Evolutionary conservation across 2,113 vertebrate species (phyloP), one percentile per base, ranked within the genome.

Genomic region (Ceyx melanurus): DNA sequence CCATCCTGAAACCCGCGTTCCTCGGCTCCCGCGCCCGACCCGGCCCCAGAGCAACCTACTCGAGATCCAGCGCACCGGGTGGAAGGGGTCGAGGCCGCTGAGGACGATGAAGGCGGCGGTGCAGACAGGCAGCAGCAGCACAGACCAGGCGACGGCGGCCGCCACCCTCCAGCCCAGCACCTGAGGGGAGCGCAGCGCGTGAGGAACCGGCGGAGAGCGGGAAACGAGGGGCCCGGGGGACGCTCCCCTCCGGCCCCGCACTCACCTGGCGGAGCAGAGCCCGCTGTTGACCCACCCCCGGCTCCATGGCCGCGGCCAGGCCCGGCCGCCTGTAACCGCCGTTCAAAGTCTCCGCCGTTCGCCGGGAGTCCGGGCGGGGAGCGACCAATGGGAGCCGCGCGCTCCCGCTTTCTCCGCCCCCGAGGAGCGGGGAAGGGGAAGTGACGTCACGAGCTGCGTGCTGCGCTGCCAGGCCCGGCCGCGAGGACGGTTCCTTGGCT

Each of bases 131-230:
- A 99, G 95, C 94, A 99, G 95, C 73, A 99, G 90, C 72, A 99
- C 97, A 22, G 99, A 98, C 99, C 99, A 99, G 28, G 97, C 96
- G 82, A 98, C 92, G 61, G 98, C 98, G 70, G 98, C 97, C 42
- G 97, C 97, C 77, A 98, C 98, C 93, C 99, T 98, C 99, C 99
- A 99, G 75, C 97, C 98, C 57, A 99, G 97, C n/a, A 99, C 98
- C 99, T 99, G 60, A 10, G 48, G 74, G 33, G 21, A 88, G 53
- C 31, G 33, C 20, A 16, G 13, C 29, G 31, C 12, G 16, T 13
- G 8, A 81, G 53, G 5, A 12, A 17, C 51, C 3, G 6, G 37
- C 4, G 15, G 5, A 3, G 16, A 21, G 33, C 20, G 33, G n/a
- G n/a, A 17, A 6, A 23, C 13, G 22, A 22, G 22, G 21, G 16